These are phyloP conservation scores for Bettongia penicillata DNA, from an alignment of 2,113 vertebrate genomes.

Conservation along the genomic window DNA sequence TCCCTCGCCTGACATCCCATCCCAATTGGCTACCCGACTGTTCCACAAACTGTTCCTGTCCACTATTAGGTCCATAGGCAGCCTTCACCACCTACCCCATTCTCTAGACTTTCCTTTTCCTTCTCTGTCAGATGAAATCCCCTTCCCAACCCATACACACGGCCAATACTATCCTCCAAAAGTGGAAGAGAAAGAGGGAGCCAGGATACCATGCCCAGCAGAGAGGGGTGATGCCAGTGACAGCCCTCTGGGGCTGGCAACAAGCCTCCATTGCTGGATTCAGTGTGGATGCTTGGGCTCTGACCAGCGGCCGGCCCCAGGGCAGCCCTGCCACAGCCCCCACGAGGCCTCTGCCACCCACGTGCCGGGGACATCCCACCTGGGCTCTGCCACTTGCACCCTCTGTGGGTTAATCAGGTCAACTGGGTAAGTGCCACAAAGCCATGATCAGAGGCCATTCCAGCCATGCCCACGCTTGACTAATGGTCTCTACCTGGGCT, in stretches of 20 bases:
- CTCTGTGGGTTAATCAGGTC: not conserved
- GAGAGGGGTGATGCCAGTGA: not conserved
- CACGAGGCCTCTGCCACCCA: too few relatives aligned
- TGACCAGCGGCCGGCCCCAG: not conserved
- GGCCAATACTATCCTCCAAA: not conserved
- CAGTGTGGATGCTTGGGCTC: not conserved
- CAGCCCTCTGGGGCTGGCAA: not conserved
- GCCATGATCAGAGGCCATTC: not conserved
- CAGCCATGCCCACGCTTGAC: not conserved
- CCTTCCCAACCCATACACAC: too few relatives aligned
- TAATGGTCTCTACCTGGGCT: not conserved
- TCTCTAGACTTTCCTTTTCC: too few relatives aligned
- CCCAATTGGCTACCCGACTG: not conserved
- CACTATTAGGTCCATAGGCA: too few relatives aligned
- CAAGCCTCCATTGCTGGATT: not conserved
- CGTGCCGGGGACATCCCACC: not conserved
- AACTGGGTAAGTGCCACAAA: not conserved
- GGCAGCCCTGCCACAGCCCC: too few relatives aligned
- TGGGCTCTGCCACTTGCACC: not conserved
- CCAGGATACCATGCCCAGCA: not conserved
- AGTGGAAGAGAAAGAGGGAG: not conserved
- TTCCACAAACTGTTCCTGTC: not conserved
- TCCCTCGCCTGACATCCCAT: not conserved
- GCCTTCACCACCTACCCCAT: too few relatives aligned
- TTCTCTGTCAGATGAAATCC: too few relatives aligned